A percentile compares a stretch with the other conserved stretches of the same genome.
Conservation (phyloP, 2,113 vertebrate genomes). For the Chionomys nivalis region DNA sequence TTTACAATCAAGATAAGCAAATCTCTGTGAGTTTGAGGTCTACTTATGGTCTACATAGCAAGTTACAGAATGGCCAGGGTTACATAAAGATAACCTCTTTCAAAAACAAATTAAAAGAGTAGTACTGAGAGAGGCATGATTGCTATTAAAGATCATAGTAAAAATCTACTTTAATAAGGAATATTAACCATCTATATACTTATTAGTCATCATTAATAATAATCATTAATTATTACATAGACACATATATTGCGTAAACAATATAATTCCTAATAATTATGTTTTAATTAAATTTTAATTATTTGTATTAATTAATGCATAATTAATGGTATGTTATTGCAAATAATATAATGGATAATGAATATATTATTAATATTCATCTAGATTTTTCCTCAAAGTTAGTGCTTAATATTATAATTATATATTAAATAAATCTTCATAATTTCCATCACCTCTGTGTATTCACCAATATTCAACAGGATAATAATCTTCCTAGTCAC, state of each 20-base stretch:
- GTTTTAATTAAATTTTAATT: too few species aligned
- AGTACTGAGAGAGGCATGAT: not conserved
- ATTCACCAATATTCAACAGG: not conserved
- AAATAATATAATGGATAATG: too few species aligned
- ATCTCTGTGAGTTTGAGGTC: not conserved
- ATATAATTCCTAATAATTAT: too few species aligned
- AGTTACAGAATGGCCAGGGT: not conserved
- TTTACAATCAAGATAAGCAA: not conserved
- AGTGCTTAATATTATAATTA: not conserved
- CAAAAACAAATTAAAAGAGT: not conserved
- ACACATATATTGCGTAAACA: too few species aligned
- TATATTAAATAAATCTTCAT: not conserved
- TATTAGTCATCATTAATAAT: not conserved
- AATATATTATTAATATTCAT: not conserved
- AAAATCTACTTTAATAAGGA: not conserved
- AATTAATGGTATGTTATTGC: too few species aligned
- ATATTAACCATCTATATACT: not conserved
- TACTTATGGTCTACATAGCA: not conserved
- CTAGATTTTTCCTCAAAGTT: not conserved
- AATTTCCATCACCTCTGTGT: not conserved
- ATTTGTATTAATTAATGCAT: too few species aligned
- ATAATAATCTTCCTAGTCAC: not conserved
- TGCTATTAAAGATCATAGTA: conserved; percentile 30
- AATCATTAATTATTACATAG: too few species aligned
- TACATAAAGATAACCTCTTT: not conserved